Base-by-base conservation (phyloP, 2,888 invertebrate genomes). In the Rhorus exstirpatorius region DNA sequence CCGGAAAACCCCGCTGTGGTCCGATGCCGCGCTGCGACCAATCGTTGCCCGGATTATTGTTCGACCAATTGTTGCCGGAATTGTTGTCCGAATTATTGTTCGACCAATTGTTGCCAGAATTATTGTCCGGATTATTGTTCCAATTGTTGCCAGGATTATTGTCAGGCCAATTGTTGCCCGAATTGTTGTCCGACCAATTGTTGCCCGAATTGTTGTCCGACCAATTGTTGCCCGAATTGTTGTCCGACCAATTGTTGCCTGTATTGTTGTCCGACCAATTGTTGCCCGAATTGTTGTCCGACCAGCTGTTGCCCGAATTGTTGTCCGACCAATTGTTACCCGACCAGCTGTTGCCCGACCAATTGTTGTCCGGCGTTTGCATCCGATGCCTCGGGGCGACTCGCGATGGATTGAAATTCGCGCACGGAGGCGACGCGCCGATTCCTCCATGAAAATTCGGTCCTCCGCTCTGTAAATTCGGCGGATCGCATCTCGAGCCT, bases 341-440 rank as follows among this genome's bases (percentile, higher is more conserved):
- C n/a, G 55, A 14, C 55, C 55, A 55, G 31, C 24, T 53, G 10
- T 61, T 60, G 2, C 44, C 31, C 1, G 75, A 31, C 31, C 31
- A 80, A 38, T 75, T 75, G 17, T 61, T 60, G 1, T 53, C 31
- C 1, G 75, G 21, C 68, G 55, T 10, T 19, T 79, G 79, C 0
- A 71, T 6, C 6, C 83, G 81, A 24, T 83, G 80, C 8, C 81
- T 71, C 7, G 63, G 83, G 0, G 68, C 83, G 2, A 77, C 82
- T 14, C 83, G 63, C 8, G 71, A 24, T 44, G 61, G 71, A 63
- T 85, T 86, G 12, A 87, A 89, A 14, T 67, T 84, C 0, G 71
- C 49, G 3, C 72, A 49, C 26, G 68, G 21, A 1, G 46, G 31
- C 4, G 12, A n/a, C 1, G 67, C 72, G 0, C 63, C 41, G 0